Conservation (phyloP, 1,140 invertebrate genomes). For the Pemphigus obesinymphae region DNA sequence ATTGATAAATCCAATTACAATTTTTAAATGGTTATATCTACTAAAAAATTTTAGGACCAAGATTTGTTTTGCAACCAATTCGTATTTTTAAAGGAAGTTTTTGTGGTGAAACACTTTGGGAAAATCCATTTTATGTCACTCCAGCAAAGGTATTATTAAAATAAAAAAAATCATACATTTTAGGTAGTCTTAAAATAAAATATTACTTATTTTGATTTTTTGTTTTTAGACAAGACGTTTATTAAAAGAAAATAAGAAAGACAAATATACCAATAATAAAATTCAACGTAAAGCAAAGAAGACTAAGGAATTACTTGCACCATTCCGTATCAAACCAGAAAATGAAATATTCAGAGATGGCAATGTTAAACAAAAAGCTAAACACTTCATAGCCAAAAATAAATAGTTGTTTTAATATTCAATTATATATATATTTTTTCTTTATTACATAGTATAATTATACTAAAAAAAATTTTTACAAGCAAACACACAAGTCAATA, state of each 20-base stretch:
- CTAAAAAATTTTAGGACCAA: slow-evolving; percentile 69
- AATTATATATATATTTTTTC: not conserved
- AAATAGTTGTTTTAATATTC: not conserved
- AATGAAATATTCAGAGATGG: slow-evolving; percentile 58
- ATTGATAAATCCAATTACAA: too few relatives aligned
- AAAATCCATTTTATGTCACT: slow-evolving; percentile 87
- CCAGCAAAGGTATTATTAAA: slow-evolving; percentile 66
- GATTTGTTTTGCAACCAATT: slow-evolving; percentile 94
- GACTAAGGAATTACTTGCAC: slow-evolving; percentile 63
- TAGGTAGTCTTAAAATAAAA: slow-evolving; percentile 24
- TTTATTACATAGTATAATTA: not conserved
- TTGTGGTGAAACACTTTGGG: slow-evolving; percentile 84
- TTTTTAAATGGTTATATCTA: too few relatives aligned
- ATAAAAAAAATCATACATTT: slow-evolving; percentile 36
- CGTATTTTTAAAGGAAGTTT: slow-evolving; percentile 93
- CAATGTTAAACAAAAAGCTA: slow-evolving; percentile 52
- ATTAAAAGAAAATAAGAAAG: slow-evolving; percentile 62
- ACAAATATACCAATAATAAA: slow-evolving; percentile 72
- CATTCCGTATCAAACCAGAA: slow-evolving; percentile 61
- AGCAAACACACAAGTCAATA: slow-evolving; percentile 20
- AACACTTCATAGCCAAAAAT: not conserved
- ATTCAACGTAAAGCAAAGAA: slow-evolving; percentile 72
- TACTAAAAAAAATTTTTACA: not conserved
- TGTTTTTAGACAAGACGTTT: slow-evolving; percentile 64
- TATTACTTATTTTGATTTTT: slow-evolving; percentile 44